Conservation (phyloP, 2,797 vertebrate species). For the Vultur gryphus region DNA sequence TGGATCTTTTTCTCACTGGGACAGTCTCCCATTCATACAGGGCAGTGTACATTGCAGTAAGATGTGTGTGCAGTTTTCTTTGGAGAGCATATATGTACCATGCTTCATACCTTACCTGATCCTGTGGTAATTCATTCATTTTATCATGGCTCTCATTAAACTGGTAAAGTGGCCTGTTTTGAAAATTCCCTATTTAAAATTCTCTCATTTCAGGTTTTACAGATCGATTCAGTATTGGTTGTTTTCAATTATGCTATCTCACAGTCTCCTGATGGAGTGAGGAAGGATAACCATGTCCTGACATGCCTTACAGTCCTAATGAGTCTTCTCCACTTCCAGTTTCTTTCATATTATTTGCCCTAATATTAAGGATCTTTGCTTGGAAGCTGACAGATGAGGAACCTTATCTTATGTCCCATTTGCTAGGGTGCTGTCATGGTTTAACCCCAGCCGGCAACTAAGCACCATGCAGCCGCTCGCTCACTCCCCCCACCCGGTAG, state of each 20-base stretch:
- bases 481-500: too few relatives aligned
- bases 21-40: background rate
- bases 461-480: too few relatives aligned
- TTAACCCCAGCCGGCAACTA: too few relatives aligned
- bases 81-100: background rate
- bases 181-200: background rate
- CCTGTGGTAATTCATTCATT: background rate
- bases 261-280: background rate
- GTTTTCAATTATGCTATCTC: background rate
- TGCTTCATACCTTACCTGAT: accelerated
- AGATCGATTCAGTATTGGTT: background rate
- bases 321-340: background rate
- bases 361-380: background rate
- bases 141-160: background rate
- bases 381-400: background rate
- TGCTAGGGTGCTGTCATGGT: background rate
- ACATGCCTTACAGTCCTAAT: background rate
- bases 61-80: background rate
- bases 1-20: background rate
- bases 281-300: background rate
- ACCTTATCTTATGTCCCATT: background rate
- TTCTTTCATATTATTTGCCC: background rate
- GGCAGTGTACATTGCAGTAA: background rate
- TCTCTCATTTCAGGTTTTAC: background rate
- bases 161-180: background rate